Base-by-base conservation (phyloP, 2,888 invertebrate species). In the Cristatella mucedo region DNA sequence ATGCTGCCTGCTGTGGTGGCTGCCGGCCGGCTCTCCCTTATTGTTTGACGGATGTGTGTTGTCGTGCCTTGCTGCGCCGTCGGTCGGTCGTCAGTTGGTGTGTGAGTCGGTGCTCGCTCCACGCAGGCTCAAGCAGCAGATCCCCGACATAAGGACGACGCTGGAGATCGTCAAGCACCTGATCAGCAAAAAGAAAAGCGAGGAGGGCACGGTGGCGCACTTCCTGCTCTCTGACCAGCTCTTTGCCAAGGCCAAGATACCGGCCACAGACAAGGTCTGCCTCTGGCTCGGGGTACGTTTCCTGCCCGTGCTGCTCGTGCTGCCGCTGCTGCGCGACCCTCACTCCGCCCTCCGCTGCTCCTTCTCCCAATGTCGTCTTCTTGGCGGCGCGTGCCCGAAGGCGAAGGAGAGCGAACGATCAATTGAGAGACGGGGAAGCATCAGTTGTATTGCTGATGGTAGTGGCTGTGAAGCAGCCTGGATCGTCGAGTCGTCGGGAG, bases 171-270 rank as follows among this genome's bases (percentile, higher is more conserved):
- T 95, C 46, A 78, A 81, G 59, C 81, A 85, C 60, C 70, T 95
- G 47, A 80, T 82, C 60, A 71, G 74, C 37, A 82, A 84, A 63
- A 77, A 80, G 58, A 69, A 68, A 48, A 43, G 46, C 36, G 62
- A 67, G 41, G 67, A 72, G 40, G 76, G 79, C 47, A 71, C 82
- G 58, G 80, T 85, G 60, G 85, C 86, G 4, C 80, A 84, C 55
- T 93, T 89, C 69, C 71, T 89, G 51, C 71, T 93, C 20, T 87
- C 87, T 51, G 89, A 91, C 64, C 87, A 89, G 71, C 82, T 86
- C 34, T 82, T 78, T 67, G 74, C 80, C 29, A 76, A 80, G 71
- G 89, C 93, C 1, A 72, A 74, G 54, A 76, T 93, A 49, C 80
- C 80, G 47, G 87, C 89, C 2, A 86, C 87, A 19, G 78, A 89